Evolutionary conservation across 2,888 invertebrate genomes (phyloP), one percentile per base, ranked within the genome.

Genomic region (Melieria crassipennis): DNA sequence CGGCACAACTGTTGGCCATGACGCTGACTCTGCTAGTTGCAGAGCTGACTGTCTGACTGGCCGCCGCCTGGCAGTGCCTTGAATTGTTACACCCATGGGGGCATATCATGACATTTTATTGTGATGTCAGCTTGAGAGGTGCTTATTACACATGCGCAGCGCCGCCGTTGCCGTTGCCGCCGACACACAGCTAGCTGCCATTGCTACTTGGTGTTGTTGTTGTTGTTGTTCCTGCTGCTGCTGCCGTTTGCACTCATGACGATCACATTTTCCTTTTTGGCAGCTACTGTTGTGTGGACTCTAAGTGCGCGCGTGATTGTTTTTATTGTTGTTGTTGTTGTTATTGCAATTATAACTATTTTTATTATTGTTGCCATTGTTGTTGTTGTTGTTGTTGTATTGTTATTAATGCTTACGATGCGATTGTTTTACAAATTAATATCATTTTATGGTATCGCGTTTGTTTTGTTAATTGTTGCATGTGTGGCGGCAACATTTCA

Each of bases 71-170:
- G 30, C 30, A 30, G 30, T 30, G 30, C 30, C 30, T 30, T 30
- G 30, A 30, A 30, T 75, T 73, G 75, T 72, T 78, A 77, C 78
- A 76, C 77, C 78, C 78, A 75, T 76, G 78, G 84, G 84, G 83
- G 83, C 83, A 83, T 82, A 82, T 82, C 84, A 84, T 84, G 84
- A 84, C 84, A 84, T 84, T 84, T 84, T 84, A 84, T 84, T 84
- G 84, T 84, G 82, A 83, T 82, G 83, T 82, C 83, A 83, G 81
- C 79, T 77, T 82, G 84, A 84, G 81, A 84, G 83, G 84, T 84
- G 83, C 84, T 84, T 84, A 84, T 84, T 84, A 84, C 82, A 82
- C 83, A 84, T 84, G 83, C 82, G 81, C 82, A 78, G 78, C 16
- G 56, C 45, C 58, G 52, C 43, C 13, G 55, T 7, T 7, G 16